Evolutionary conservation across 2,797 vertebrate genomes (phyloP).

Genomic region (Monodelphis domestica): DNA sequence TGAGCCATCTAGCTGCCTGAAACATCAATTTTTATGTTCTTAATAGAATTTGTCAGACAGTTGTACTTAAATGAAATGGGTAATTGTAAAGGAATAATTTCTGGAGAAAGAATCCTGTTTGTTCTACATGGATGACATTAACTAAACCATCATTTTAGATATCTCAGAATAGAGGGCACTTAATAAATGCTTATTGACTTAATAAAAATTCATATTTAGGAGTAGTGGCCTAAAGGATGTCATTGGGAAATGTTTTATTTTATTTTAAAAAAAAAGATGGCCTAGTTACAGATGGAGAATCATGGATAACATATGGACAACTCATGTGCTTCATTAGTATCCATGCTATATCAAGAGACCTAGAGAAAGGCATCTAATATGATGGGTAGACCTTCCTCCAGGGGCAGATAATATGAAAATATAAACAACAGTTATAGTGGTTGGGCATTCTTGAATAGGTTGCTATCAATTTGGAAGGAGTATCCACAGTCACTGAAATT

Average conservation of each 20-base stretch:
- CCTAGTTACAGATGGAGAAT: not conserved
- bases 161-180: slow-evolving; percentile 17
- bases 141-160: slow-evolving; percentile 9
- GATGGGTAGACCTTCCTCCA: not conserved
- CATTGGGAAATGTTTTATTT: too few species aligned
- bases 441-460: not conserved
- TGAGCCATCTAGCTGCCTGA: too few species aligned
- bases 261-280: not conserved
- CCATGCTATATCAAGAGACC: not conserved
- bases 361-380: not conserved
- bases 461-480: not conserved
- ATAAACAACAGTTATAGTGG: not conserved
- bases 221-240: not conserved
- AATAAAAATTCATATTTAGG: not conserved
- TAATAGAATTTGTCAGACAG: slow-evolving; percentile 34
- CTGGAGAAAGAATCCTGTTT: slow-evolving; percentile 1
- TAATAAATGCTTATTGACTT: not conserved
- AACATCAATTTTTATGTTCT: not conserved
- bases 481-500: not conserved
- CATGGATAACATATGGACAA: not conserved
- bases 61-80: not conserved
- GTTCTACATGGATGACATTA: slow-evolving; percentile 2
- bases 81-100: slow-evolving; percentile 20
- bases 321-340: not conserved
- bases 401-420: not conserved